These are phyloP conservation scores for Gambelia wislizenii DNA, from an alignment of 2,797 vertebrate species.

Conservation along the genomic window DNA sequence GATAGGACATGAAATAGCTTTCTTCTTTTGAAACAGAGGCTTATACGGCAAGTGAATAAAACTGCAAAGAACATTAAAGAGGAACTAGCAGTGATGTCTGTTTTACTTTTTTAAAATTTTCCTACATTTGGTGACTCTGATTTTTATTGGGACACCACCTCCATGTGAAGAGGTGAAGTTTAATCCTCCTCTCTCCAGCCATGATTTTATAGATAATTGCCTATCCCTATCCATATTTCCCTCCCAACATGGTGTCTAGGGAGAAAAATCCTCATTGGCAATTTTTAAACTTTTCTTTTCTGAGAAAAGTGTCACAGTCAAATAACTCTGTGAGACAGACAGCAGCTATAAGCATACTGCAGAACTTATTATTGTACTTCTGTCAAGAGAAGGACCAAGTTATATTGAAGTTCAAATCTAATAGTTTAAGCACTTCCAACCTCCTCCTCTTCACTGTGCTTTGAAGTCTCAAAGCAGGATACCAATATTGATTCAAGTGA, in stretches of 20 bases:
- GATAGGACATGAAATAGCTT: neutral
- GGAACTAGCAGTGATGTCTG: neutral
- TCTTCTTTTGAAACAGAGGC: neutral
- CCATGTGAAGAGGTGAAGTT: neutral
- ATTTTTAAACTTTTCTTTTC: neutral
- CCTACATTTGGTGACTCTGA: neutral
- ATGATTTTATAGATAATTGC: neutral
- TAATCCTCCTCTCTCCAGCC: neutral
- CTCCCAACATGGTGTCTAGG: neutral
- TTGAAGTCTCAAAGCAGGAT: neutral
- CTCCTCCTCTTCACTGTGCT: neutral
- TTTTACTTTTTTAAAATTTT: neutral
- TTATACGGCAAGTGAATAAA: neutral
- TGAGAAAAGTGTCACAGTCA: neutral
- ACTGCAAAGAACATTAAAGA: neutral
- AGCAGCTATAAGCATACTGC: too few relatives aligned
- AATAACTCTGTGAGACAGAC: too few relatives aligned
- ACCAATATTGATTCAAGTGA: slow-evolving; percentile 11
- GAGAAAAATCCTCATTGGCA: neutral
- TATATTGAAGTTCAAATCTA: neutral
- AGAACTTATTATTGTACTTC: neutral
- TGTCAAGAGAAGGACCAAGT: neutral
- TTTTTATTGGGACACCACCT: neutral
- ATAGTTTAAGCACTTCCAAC: neutral
- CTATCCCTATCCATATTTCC: neutral